Conservation (phyloP, 1,140 invertebrate species). For the Leptinotarsa undecemlineata region DNA sequence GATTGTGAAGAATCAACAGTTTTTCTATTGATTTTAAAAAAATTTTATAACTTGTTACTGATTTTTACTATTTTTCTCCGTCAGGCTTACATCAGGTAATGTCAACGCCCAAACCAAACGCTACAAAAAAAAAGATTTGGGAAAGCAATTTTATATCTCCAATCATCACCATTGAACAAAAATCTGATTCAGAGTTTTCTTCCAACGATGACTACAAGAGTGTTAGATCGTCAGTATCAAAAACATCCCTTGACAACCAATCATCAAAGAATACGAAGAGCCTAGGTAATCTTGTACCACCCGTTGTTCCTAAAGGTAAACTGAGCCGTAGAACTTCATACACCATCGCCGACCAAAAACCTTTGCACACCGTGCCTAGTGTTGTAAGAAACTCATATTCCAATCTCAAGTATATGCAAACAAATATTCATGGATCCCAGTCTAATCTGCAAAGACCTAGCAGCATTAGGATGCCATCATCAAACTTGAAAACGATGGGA, state of each 20-base stretch:
- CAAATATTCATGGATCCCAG: conserved; percentile 30
- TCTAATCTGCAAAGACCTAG: conserved; percentile 27
- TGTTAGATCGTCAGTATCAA: conserved; percentile 31
- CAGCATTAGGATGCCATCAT: conserved; percentile 20
- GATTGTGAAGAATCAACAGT: too few species aligned
- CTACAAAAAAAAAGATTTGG: conserved; percentile 37
- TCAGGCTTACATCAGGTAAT: conserved; percentile 47
- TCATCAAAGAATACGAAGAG: conserved; percentile 25
- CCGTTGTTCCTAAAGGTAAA: conserved; percentile 27
- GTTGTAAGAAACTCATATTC: conserved; percentile 34
- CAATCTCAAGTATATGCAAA: conserved; percentile 28
- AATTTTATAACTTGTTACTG: too few species aligned
- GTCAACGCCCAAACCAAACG: conserved; percentile 51
- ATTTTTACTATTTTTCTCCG: not conserved
- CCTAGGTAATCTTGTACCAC: conserved; percentile 7
- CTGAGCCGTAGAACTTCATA: conserved; percentile 24
- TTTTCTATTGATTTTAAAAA: too few species aligned
- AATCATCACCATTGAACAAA: conserved; percentile 38
- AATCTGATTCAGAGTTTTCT: conserved; percentile 48
- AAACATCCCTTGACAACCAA: conserved; percentile 29
- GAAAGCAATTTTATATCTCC: conserved; percentile 47
- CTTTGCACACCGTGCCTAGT: conserved; percentile 29
- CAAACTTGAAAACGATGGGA: conserved; percentile 47
- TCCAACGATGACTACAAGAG: conserved; percentile 47
- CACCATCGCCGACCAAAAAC: conserved; percentile 26